A percentile compares a stretch with the other conserved stretches of the same genome.
Evolutionary conservation across 2,888 invertebrate genomes (phyloP).

Genomic region (Dynastes hyllus): DNA sequence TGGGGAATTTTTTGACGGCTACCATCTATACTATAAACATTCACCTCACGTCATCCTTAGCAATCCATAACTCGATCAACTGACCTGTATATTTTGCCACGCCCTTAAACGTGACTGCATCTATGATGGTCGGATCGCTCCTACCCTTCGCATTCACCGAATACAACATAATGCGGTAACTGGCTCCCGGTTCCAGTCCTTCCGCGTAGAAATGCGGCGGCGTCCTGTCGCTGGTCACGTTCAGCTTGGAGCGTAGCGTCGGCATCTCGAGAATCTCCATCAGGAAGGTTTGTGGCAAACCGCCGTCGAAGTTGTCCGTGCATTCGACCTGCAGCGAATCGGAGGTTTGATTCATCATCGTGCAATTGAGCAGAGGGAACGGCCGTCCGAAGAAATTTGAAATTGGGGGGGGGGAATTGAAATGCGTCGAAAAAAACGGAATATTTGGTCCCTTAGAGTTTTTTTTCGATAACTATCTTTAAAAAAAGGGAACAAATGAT

Average conservation of each 20-base stretch:
- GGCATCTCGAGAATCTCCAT: constrained; percentile 86
- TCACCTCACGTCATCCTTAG: neutral
- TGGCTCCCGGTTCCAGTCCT: constrained; percentile 82
- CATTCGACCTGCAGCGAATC: constrained; percentile 91
- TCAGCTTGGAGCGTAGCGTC: constrained; percentile 76
- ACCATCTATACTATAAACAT: neutral
- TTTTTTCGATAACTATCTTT: no score
- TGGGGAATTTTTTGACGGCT: no score
- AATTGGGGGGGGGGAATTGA: no score
- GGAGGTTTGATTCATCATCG: constrained; percentile 90
- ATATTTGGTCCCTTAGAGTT: no score
- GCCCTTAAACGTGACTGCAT: constrained; percentile 89
- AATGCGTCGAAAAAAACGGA: no score
- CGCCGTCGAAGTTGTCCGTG: constrained; percentile 90
- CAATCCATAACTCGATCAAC: constrained; percentile 57
- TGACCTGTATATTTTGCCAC: constrained; percentile 91
- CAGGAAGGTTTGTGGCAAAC: constrained; percentile 89
- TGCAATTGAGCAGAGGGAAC: constrained; percentile 90
- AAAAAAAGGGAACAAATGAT: no score
- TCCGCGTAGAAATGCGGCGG: constrained; percentile 81
- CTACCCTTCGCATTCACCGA: constrained; percentile 92
- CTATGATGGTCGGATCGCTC: constrained; percentile 87
- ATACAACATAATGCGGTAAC: constrained; percentile 87
- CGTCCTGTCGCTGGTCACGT: constrained; percentile 75
- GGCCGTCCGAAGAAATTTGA: constrained; percentile 82